Percentiles rank a stretch among this genome's conserved stretches.
phyloP scores from a whole-genome alignment of 2,888 invertebrate genomes.

The Petrolisthes cinctipes region DNA sequence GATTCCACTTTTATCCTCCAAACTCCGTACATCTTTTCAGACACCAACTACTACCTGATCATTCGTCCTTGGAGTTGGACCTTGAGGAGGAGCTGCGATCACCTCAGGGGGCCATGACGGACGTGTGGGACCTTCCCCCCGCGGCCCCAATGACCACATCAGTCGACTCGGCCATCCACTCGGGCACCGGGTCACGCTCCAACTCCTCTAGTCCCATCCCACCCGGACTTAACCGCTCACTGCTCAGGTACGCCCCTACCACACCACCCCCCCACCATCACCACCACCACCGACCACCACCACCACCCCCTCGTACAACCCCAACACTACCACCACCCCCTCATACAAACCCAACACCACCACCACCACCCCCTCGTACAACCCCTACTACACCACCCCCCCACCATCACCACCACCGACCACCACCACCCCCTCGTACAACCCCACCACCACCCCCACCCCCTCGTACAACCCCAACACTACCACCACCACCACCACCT shows the following conservation, averaged over 20 bases:
- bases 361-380: too few species aligned
- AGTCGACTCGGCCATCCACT: constrained; percentile 63
- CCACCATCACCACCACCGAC: too few species aligned
- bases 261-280: constrained; percentile 27
- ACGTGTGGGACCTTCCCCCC: neutral
- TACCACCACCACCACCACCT: too few species aligned
- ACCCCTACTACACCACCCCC: too few species aligned
- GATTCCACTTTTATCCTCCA: too few species aligned
- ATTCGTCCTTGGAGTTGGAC: constrained; percentile 64
- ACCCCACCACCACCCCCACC: too few species aligned
- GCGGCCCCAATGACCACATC: constrained; percentile 59
- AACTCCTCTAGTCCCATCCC: constrained; percentile 62
- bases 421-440: too few species aligned
- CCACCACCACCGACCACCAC: constrained; percentile 3
- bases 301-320: too few species aligned
- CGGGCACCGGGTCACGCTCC: constrained; percentile 64
- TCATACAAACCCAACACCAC: too few species aligned
- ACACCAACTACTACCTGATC: constrained; percentile 60
- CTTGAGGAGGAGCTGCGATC: constrained; percentile 59
- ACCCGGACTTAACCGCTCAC: constrained; percentile 39
- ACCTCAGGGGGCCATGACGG: constrained; percentile 25
- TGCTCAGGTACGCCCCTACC: constrained; percentile 55
- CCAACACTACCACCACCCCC: too few species aligned
- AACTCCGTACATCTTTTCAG: constrained; percentile 37
- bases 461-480: too few species aligned